A percentile compares a stretch with the other conserved stretches of the same genome.
Evolutionary conservation across 2,113 vertebrate genomes (phyloP).

Genomic region (Hepsetus odoe): DNA sequence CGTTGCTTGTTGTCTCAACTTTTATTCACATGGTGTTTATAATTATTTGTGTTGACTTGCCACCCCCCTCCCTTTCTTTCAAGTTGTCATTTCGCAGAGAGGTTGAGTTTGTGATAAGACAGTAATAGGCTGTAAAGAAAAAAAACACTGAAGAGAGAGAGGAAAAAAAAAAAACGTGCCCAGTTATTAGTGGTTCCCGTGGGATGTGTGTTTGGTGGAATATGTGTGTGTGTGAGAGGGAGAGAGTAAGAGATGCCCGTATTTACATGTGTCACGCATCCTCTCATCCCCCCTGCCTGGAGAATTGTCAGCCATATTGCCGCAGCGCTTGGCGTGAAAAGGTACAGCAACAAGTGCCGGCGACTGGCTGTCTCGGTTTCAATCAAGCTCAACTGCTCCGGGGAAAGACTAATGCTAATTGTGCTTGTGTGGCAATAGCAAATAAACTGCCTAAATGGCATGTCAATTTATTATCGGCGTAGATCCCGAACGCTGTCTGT

Average conservation of each 20-base stretch:
- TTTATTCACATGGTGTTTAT: constrained; percentile 19
- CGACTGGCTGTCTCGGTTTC: constrained; percentile 47
- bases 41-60: constrained; percentile 18
- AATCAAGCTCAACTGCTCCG: constrained; percentile 45
- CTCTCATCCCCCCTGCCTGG: constrained; percentile 48
- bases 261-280: constrained; percentile 62
- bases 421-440: constrained; percentile 10
- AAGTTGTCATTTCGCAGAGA: constrained; percentile 54
- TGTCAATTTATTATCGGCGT: constrained; percentile 20
- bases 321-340: constrained; percentile 52
- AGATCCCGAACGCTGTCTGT: not conserved
- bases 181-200: constrained; percentile 51
- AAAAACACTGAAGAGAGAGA: too few relatives aligned
- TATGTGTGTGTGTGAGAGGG: constrained; percentile 15
- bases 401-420: constrained; percentile 36
- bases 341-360: constrained; percentile 50
- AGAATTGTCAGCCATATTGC: constrained; percentile 59
- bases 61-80: not conserved
- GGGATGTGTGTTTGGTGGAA: constrained; percentile 57
- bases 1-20: not conserved
- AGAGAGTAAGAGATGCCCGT: constrained; percentile 41
- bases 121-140: constrained; percentile 62
- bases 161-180: constrained; percentile 23
- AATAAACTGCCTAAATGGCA: constrained; percentile 36
- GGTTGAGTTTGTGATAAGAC: constrained; percentile 54